Conservation (phyloP, 1,140 invertebrate species). For the Rhopalosiphum maidis region DNA sequence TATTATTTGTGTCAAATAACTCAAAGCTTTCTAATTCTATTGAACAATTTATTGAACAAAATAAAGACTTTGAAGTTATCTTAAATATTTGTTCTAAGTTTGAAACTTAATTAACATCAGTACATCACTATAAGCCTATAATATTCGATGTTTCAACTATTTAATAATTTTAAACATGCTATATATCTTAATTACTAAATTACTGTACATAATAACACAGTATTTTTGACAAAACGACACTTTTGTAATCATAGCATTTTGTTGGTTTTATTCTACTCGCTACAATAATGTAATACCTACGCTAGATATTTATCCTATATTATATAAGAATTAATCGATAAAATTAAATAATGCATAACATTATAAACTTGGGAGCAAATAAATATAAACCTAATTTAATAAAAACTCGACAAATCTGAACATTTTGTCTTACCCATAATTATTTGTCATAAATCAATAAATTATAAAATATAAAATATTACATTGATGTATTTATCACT, state of each 20-base stretch:
- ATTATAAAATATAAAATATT: not conserved
- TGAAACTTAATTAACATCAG: not conserved
- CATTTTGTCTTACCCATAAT: not conserved
- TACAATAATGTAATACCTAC: not conserved
- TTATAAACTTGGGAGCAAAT: not conserved
- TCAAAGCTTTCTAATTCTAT: not conserved
- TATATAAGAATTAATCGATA: not conserved
- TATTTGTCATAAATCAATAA: not conserved
- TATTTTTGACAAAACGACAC: not conserved
- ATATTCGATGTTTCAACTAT: not conserved
- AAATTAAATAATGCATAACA: not conserved
- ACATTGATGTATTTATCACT: not conserved
- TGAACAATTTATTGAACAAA: not conserved
- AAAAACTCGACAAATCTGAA: not conserved
- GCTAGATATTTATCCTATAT: not conserved
- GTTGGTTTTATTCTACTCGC: not conserved
- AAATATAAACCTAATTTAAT: too few species aligned
- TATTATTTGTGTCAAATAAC: not conserved
- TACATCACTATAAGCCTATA: not conserved
- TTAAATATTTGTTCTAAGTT: not conserved
- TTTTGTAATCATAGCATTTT: not conserved
- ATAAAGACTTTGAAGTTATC: not conserved
- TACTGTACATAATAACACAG: not conserved
- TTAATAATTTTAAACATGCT: not conserved
- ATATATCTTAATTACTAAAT: not conserved